Conservation (phyloP, 2,113 vertebrate genomes). For the Elaphurus davidianus region DNA sequence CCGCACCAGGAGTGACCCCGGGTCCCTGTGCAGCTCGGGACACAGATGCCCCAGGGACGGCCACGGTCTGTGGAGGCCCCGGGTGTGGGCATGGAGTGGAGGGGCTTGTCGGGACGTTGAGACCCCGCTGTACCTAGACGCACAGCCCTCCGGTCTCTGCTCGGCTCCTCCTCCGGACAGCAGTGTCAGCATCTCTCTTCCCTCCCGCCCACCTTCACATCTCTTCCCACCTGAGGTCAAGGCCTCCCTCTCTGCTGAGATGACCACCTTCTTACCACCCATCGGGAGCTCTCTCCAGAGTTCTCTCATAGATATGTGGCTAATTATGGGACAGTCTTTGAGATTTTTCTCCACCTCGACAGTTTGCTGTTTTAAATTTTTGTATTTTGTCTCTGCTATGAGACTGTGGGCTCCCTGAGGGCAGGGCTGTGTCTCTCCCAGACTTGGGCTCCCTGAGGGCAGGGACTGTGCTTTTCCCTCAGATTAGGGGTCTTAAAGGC, state of each 20-base stretch:
- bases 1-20: constrained; percentile 1
- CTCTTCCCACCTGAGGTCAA: not conserved
- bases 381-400: not conserved
- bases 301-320: not conserved
- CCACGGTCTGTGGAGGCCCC: not conserved
- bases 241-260: not conserved
- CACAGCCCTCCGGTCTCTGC: not conserved
- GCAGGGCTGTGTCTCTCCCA: not conserved
- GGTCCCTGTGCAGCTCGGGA: not conserved
- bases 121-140: not conserved
- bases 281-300: too few species aligned
- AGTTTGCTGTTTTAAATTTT: not conserved
- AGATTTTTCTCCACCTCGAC: not conserved
- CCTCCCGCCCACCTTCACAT: fast-evolving
- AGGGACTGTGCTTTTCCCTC: not conserved
- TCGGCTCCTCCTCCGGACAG: not conserved
- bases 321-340: not conserved
- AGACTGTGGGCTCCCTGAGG: too few species aligned
- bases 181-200: not conserved
- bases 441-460: not conserved
- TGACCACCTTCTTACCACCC: not conserved
- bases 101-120: not conserved
- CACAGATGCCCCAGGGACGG: not conserved
- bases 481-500: not conserved
- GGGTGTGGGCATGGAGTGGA: not conserved